Evolutionary conservation across 2,888 invertebrate species (phyloP).

Genomic region (Xestia ashworthii): DNA sequence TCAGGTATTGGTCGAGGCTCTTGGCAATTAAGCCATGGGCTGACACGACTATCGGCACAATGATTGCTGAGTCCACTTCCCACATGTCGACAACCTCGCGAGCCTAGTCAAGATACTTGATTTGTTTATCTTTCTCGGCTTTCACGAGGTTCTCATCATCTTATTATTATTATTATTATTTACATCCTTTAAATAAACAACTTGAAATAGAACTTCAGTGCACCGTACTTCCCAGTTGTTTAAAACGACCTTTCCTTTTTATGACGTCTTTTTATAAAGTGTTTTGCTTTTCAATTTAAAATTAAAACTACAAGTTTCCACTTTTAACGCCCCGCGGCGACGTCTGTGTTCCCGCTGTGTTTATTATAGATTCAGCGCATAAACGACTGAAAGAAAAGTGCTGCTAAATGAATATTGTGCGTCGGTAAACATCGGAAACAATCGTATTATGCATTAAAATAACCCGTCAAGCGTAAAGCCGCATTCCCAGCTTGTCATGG

Average conservation of each 20-base stretch:
- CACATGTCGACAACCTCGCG: no score
- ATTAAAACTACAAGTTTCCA: slow-evolving; percentile 41
- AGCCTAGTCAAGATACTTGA: no score
- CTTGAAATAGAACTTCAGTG: neutral
- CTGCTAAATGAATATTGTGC: neutral
- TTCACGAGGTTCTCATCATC: no score
- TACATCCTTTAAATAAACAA: no score
- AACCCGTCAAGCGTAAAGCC: neutral
- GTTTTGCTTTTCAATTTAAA: slow-evolving; percentile 44
- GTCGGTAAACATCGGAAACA: neutral
- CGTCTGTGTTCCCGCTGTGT: slow-evolving; percentile 33
- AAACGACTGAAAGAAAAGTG: neutral
- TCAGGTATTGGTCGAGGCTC: no score
- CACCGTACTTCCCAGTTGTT: neutral
- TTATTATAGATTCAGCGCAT: slow-evolving; percentile 12
- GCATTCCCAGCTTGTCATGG: no score
- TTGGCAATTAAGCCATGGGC: no score
- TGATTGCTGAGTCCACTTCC: no score
- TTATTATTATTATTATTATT: no score
- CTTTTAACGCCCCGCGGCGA: slow-evolving; percentile 34
- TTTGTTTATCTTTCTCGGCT: no score
- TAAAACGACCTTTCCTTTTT: neutral
- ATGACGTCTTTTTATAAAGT: slow-evolving; percentile 19
- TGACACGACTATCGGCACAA: no score
- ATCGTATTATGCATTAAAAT: neutral